Base-by-base conservation (phyloP, 2,113 vertebrate species). In the Coptodon bakossiorum region DNA sequence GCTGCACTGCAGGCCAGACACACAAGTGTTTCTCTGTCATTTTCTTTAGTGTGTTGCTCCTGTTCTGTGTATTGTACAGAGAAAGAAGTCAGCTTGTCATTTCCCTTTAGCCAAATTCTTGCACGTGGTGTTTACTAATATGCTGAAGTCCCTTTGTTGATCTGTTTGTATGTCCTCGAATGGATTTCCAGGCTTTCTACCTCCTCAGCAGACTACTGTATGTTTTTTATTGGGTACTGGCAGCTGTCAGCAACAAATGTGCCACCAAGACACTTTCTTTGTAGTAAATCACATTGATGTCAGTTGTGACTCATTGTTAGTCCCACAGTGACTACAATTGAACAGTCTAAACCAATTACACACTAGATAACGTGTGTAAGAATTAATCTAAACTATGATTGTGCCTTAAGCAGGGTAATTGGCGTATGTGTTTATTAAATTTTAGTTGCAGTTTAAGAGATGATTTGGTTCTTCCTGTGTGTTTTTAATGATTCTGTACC, bases 361-460 rank as follows among this genome's bases (percentile, higher is more conserved):
- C 17, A 82, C 5, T 4, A 43, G 7, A 3, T 24, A 78, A 31
- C 16, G 5, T 29, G 8, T 83, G 27, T 11, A 16, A 27, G 31
- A 86, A 56, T 80, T 43, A 6, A 56, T 12, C 31, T 82, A 73
- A 83, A 52, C 16, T 53, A 43, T 63, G 8, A 56, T 81, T 78
- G 85, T 94, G 94, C 92, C 93, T 93, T 94, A 89, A 87, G 54
- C 24, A 3, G 45, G 36, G 5, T 50, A 50, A 31, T 31, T 29
- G 17, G 43, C 7, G 14, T 31, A 22, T 14, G 11, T 84, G 13
- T 84, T 87, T 57, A 22, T 27, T 16, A 56, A 38, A 57, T 13
- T 5, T 36, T 71, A 52, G 5, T 50, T 31, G 14, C 6, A 31
- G 43, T 78, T 78, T 81, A 2, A 56, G 11, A 24, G 76, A 83